Base-by-base conservation (phyloP, 2,888 invertebrate species). In the Orchesella flavescens region DNA sequence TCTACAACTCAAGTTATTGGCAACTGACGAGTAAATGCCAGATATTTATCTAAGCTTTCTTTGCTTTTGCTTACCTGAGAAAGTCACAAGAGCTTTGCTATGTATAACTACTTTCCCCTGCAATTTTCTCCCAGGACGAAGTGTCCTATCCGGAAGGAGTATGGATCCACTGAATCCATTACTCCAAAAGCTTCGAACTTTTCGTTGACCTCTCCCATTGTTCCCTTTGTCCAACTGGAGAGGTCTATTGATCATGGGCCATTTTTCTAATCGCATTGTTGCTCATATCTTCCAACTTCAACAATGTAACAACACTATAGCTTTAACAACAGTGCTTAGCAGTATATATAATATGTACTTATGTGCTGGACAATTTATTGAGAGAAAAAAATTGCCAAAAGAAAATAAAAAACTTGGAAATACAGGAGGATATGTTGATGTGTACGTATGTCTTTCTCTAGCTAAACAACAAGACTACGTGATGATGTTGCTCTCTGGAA, bases 131-230 rank as follows among this genome's bases (percentile, higher is more conserved):
- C 82, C 82, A 1, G 82, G 82, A n/a, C 82, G 75, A n/a, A 82
- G 71, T 2, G 71, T 71, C 55, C 66, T 75, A 13, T 82, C 82
- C 5, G 49, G 71, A 0, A 82, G 43, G 17, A 75, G 13, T 10
- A 82, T 75, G 17, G 82, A 82, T n/a, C 75, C 82, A 23, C 82
- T 82, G 34, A 82, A 82, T 21, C 82, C 82, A 76, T 82, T 82
- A 44, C 82, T 82, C 82, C 82, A 82, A n/a, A 82, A 82, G 34
- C 82, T 82, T 17, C 82, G 68, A 44, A 82, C 82, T 53, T 82
- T 82, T 19, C 72, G n/a, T 53, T 23, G 53, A n/a, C 72, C 65
- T 12, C 59, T 12, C 7, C 3, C 53, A 44, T 24, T 17, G n/a
- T 43, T 65, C 34, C 34, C 65, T 57, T 82, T 82, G 5, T 82